Conservation (phyloP, 2,113 vertebrate genomes). For the Lonchura striata region DNA sequence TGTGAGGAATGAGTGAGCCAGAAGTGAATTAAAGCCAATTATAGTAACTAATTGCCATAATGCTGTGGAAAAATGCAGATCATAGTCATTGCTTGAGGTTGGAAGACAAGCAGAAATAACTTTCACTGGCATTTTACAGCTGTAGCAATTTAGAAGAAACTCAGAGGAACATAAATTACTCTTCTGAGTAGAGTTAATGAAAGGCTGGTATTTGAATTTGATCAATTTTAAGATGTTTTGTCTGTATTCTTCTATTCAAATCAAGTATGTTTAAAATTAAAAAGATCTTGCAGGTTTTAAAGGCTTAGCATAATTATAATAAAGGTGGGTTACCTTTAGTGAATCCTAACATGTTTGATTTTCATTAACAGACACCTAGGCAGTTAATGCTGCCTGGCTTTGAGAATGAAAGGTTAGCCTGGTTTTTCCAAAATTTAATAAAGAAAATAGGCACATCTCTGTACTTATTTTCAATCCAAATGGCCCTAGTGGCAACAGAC, state of each 20-base stretch:
- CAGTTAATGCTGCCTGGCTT: background rate
- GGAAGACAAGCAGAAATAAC: background rate
- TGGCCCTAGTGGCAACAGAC: background rate
- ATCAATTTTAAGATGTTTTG: background rate
- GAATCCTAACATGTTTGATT: background rate
- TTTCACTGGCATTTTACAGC: background rate
- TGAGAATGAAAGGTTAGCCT: background rate
- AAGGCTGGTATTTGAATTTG: background rate
- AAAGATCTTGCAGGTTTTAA: background rate
- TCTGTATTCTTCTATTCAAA: background rate
- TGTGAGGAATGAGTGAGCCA: background rate
- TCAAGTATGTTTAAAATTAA: background rate
- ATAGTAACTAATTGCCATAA: constrained; percentile 12
- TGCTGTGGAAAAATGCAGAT: background rate
- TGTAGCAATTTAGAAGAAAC: background rate
- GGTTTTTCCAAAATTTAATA: background rate
- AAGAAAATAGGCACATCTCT: background rate
- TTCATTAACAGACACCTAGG: background rate
- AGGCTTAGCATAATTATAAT: background rate
- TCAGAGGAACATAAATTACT: background rate
- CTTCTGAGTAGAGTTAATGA: background rate
- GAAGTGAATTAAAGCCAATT: constrained; percentile 1
- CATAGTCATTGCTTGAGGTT: background rate
- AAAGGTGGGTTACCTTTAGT: background rate
- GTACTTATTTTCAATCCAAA: background rate